Percentiles rank a stretch among this genome's conserved stretches.
Conservation (phyloP, 2,113 vertebrate genomes). For the Syrrhaptes paradoxus region DNA sequence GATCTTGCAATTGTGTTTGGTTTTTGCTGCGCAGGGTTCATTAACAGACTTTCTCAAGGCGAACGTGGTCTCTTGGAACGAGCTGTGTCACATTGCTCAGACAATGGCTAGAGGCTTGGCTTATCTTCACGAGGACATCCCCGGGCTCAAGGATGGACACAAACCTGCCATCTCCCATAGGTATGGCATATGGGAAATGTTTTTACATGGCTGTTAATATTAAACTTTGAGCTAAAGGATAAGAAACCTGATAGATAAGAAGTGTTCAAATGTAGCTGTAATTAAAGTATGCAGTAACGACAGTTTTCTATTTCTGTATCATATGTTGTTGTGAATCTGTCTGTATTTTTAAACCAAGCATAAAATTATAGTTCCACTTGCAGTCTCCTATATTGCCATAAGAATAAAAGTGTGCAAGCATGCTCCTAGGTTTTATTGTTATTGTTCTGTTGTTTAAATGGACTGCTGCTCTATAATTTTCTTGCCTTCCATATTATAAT, state of each 20-base stretch:
- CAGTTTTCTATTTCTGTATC: neutral
- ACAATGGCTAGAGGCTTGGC: conserved; percentile 92
- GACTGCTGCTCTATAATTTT: neutral
- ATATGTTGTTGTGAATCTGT: neutral
- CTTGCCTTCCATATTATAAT: neutral
- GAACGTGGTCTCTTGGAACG: conserved; percentile 95
- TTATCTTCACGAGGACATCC: conserved; percentile 98
- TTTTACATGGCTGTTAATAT: no score
- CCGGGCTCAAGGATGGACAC: conserved; percentile 94
- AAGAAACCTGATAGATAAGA: accelerated
- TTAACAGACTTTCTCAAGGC: conserved; percentile 97
- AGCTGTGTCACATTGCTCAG: conserved; percentile 94
- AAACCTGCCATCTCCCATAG: conserved; percentile 97
- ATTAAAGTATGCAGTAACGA: neutral
- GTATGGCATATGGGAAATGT: conserved; percentile 31
- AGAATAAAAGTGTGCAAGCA: neutral
- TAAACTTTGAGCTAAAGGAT: neutral
- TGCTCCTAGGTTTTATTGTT: neutral
- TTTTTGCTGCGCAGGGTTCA: conserved; percentile 82
- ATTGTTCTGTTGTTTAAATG: neutral
- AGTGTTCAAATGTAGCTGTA: neutral
- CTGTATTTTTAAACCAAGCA: neutral
- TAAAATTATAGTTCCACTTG: neutral
- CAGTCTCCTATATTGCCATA: neutral
- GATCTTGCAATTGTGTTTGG: neutral